Base-by-base conservation (phyloP, 1,140 invertebrate species). In the Manduca sexta region DNA sequence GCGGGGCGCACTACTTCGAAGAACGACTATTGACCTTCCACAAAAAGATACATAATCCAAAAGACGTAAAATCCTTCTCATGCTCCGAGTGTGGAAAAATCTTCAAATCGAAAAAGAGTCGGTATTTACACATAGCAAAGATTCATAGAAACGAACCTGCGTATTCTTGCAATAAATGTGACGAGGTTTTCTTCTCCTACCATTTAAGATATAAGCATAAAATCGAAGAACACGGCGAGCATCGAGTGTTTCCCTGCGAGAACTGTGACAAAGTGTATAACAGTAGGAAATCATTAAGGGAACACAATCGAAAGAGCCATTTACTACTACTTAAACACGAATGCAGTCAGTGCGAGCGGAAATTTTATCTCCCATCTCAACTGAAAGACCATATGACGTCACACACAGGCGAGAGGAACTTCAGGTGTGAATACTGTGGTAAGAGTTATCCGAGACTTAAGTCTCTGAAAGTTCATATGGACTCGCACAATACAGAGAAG, bases 371-470 rank as follows among this genome's bases (percentile, higher is more conserved):
- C 8, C 81, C 81, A 0, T 79, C 76, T 0, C 41, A 75, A 7
- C 53, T 84, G 10, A 82, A 77, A 18, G 81, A 84, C 11, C 81
- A 84, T 11, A 76, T 84, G 74, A 75, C 76, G 0, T 78, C 78
- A 0, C 81, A 84, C 11, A 84, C 76, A 0, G 81, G 81, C 0
- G 77, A 83, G 15, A 66, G 75, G 33, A 80, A 78, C 37, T 84
- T 69, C 47, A 45, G 71, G 6, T 84, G 81, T 38, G 74, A 83
- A 6, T 67, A 70, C 10, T 84, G 81, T 33, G 76, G 79, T 6
- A 84, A 84, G 17, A 69, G 65, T n/a, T 84, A 84, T 44, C 81
- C 78, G 0, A 52, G 79, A 6, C 18, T 77, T 1, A 71, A 81
- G 12, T 74, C 77, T 0, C 44, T 84, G 33, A 78, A 83, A 12